These are phyloP conservation scores for Drosophila asahinai DNA, from an alignment of 1,140 invertebrate genomes.

Conservation along the genomic window DNA sequence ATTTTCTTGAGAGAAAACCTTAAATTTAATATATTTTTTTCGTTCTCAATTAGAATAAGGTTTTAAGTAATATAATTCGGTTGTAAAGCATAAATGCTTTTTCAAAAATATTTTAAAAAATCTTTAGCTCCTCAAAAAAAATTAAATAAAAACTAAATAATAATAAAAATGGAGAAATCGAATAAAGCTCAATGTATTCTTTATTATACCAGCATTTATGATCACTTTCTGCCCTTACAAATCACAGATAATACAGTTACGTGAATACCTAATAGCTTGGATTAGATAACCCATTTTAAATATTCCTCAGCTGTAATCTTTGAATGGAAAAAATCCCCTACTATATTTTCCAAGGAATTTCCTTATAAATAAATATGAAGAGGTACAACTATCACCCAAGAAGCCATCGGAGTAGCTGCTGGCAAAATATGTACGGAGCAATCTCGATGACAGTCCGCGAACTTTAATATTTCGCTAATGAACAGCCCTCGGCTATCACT, in stretches of 20 bases:
- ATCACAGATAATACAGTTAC: not conserved
- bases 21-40: no score
- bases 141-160: not conserved
- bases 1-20: no score
- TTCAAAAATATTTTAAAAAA: no score
- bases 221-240: not conserved
- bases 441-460: constrained; percentile 31
- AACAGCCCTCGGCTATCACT: constrained; percentile 47
- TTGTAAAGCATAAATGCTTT: no score
- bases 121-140: no score
- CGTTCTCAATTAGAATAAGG: no score
- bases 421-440: not conserved
- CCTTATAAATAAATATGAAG: constrained; percentile 1
- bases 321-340: constrained; percentile 1
- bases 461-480: constrained; percentile 41
- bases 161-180: no score
- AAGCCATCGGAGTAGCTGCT: not conserved
- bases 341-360: constrained; percentile 22
- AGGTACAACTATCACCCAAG: not conserved
- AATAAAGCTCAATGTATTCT: not conserved
- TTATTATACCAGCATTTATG: not conserved
- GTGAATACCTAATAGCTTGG: not conserved
- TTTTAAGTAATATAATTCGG: no score
- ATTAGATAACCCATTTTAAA: constrained; percentile 8
- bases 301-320: not conserved